phyloP scores from a whole-genome alignment of 2,113 vertebrate species.

The Psilopsiagon aymara region DNA sequence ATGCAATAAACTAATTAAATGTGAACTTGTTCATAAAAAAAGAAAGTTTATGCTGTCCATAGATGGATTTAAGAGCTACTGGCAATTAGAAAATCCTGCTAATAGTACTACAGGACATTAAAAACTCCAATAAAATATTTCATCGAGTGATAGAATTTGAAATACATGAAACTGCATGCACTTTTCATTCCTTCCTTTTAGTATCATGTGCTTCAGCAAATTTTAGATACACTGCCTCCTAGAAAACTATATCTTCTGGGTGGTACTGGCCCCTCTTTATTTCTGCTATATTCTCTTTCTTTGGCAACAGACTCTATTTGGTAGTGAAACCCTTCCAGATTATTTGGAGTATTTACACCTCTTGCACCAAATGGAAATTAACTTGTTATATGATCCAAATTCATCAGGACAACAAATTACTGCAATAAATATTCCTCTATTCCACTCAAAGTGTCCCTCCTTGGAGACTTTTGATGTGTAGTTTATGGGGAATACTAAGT shows the following conservation, averaged over 20 bases:
- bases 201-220: neutral
- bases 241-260: neutral
- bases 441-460: neutral
- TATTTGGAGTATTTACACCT: neutral
- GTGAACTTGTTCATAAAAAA: neutral
- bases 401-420: neutral
- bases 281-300: neutral
- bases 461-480: neutral
- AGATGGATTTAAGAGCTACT: conserved; percentile 1
- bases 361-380: neutral
- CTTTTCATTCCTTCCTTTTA: neutral
- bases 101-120: neutral
- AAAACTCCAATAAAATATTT: neutral
- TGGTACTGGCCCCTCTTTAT: neutral
- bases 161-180: neutral
- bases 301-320: neutral
- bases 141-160: neutral
- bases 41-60: neutral
- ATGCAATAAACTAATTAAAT: conserved; percentile 11
- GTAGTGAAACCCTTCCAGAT: neutral
- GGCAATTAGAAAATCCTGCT: neutral
- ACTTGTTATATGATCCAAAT: neutral
- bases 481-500: neutral
- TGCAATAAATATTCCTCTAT: neutral
- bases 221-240: neutral